Percentiles rank a stretch among this genome's conserved stretches.
phyloP scores from a whole-genome alignment of 2,888 invertebrate genomes.

The Phyllotreta striolata region DNA sequence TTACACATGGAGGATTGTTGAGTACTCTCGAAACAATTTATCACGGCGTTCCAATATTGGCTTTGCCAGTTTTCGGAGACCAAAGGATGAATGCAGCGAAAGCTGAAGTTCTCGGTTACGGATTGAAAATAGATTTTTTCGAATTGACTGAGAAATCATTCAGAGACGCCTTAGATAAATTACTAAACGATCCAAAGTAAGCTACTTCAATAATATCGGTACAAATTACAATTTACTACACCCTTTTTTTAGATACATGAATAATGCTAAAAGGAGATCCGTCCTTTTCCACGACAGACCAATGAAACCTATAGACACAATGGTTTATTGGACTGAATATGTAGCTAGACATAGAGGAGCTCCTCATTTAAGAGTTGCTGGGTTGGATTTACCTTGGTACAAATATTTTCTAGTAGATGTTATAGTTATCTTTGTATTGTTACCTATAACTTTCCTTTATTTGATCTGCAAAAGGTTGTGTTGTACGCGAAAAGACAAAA shows the following conservation, averaged over 20 bases:
- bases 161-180: not conserved
- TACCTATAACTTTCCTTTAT: not conserved
- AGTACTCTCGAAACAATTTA: conserved; percentile 45
- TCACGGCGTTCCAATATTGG: conserved; percentile 43
- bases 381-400: conserved; percentile 48
- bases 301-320: conserved; percentile 49
- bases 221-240: not conserved
- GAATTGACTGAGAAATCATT: conserved; percentile 16
- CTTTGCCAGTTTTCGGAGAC: conserved; percentile 45
- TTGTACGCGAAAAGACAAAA: conserved; percentile 11
- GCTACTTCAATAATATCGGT: conserved; percentile 33
- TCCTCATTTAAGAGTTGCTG: conserved; percentile 49
- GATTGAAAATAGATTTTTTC: conserved; percentile 4
- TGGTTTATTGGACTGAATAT: conserved; percentile 54
- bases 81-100: conserved; percentile 41
- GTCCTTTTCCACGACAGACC: conserved; percentile 49
- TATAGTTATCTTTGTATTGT: conserved; percentile 19
- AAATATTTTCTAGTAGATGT: conserved; percentile 51
- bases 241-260: conserved; percentile 45
- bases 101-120: conserved; percentile 6
- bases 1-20: conserved; percentile 46
- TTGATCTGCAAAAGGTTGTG: conserved; percentile 6
- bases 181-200: conserved; percentile 28
- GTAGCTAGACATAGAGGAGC: conserved; percentile 52
- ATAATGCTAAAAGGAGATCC: conserved; percentile 48